Conservation (phyloP, 1,140 invertebrate species). For the Tetramorium parvispinum region DNA sequence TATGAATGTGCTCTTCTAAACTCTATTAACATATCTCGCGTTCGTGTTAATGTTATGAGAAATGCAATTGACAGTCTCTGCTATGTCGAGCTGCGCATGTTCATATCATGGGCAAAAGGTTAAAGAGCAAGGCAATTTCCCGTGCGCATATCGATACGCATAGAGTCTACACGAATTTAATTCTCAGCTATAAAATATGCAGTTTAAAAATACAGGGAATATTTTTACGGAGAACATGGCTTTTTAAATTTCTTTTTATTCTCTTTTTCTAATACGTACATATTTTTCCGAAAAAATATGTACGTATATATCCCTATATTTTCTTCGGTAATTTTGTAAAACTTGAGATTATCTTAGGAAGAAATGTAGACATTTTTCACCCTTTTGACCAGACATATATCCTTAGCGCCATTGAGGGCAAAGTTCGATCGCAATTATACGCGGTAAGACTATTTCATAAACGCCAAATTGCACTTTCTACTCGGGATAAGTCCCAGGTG, state of each 20-base stretch:
- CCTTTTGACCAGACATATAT: background rate
- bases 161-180: background rate
- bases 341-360: background rate
- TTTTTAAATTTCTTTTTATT: background rate
- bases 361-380: background rate
- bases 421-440: slow-evolving; percentile 57
- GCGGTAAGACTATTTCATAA: slow-evolving; percentile 54
- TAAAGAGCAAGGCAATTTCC: slow-evolving; percentile 13
- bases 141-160: slow-evolving; percentile 9
- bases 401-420: background rate
- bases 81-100: background rate
- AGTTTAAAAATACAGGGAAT: background rate
- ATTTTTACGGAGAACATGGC: background rate
- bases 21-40: slow-evolving; percentile 25
- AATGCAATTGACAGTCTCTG: slow-evolving; percentile 23
- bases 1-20: too few relatives aligned
- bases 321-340: background rate
- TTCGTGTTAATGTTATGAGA: slow-evolving; percentile 1
- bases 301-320: background rate
- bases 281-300: background rate
- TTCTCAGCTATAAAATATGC: background rate
- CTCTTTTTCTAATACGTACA: background rate
- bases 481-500: slow-evolving; percentile 43
- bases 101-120: slow-evolving; percentile 16
- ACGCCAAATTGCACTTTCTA: slow-evolving; percentile 56